Evolutionary conservation across 2,797 vertebrate species (phyloP), one percentile per base, ranked within the genome.

Genomic region (Percopsis omiscomaycus): DNA sequence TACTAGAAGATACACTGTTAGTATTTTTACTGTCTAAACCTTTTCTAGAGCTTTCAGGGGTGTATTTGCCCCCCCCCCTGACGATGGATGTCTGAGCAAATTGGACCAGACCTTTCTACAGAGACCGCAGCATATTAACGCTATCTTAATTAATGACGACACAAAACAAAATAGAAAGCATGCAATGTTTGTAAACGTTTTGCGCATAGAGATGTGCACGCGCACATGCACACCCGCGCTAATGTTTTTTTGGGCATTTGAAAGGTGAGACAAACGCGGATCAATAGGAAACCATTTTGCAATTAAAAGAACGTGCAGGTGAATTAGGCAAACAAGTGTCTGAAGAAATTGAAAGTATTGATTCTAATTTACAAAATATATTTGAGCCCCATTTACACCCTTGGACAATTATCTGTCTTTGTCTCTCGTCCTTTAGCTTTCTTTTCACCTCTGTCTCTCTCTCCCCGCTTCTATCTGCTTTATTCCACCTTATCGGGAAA

Each of bases 361-460:
- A 96, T 96, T 95, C 94, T 91, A 93, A 95, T 95, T 93, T 93
- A 92, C 84, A 90, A 95, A 94, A 94, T 92, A 92, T 92, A 92
- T 93, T 86, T 85, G 67, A 93, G 89, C 89, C 89, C 90, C 89
- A 90, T 83, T 90, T 84, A 89, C 89, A 91, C 88, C 91, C 91
- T 89, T 87, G 91, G 86, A 92, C 92, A 93, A 92, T 92, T 92
- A 91, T 89, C 91, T 89, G 74, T 90, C 32, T 52, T 57, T 63
- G 51, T 59, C 57, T 80, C 61, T 55, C 61, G 71, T 69, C 81
- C 71, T 81, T 84, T 56, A 29, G 56, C 61, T 74, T 65, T 44
- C 55, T 64, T 69, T 61, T 52, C 49, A 59, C 42, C 22, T 51
- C 78, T 59, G 22, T 14, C 22, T 30, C 28, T 45, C 37, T 16